These are phyloP conservation scores for Ornithoptera priamus DNA, from an alignment of 2,888 invertebrate genomes.

Conservation along the genomic window DNA sequence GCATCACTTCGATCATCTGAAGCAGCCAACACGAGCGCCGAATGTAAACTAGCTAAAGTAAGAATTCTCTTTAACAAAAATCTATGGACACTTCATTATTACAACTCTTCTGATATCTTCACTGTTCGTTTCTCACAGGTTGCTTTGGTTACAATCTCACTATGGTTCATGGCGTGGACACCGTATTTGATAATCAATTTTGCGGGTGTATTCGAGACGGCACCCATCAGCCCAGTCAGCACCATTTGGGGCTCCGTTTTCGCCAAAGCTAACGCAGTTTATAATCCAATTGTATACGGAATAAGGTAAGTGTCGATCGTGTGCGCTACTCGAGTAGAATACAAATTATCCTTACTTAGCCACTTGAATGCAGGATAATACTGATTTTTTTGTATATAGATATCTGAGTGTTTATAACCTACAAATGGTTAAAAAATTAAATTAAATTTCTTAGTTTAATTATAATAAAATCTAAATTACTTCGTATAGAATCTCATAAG, in stretches of 20 bases:
- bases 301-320: constrained; percentile 79
- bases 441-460: too few species aligned
- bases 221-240: constrained; percentile 83
- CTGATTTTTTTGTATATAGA: not conserved
- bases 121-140: constrained; percentile 61
- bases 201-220: constrained; percentile 83
- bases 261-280: constrained; percentile 89
- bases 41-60: constrained; percentile 87
- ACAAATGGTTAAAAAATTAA: too few species aligned
- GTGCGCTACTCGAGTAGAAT: not conserved
- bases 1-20: constrained; percentile 86
- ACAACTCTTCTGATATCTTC: not conserved
- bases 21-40: constrained; percentile 84
- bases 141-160: constrained; percentile 87
- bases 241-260: constrained; percentile 90
- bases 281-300: constrained; percentile 90
- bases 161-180: constrained; percentile 92
- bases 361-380: not conserved
- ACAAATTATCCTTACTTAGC: not conserved
- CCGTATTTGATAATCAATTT: constrained; percentile 87
- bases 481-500: too few species aligned
- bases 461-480: too few species aligned
- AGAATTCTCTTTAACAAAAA: not conserved
- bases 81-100: not conserved
- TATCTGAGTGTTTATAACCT: too few species aligned